Base-by-base conservation (phyloP, 1,140 invertebrate genomes). In the Drosophila bocqueti region DNA sequence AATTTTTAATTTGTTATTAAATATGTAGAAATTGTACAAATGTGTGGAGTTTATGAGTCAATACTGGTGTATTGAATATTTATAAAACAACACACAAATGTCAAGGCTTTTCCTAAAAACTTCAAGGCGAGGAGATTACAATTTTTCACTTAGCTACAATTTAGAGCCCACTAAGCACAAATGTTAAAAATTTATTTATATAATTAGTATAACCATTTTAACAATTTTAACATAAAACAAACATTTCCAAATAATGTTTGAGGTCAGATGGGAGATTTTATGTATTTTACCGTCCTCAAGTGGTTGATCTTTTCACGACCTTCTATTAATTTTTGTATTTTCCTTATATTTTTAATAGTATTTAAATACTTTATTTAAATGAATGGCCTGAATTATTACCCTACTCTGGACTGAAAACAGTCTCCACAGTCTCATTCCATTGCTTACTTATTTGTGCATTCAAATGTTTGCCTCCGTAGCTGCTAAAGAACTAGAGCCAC, bases 401-500 rank as follows among this genome's bases (percentile, higher is more conserved):
- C 7, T 10, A n/a, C 26, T 29, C 26, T 49, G 0, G 7, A 4
- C 21, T 34, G n/a, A 18, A 10, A 0, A 62, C 26, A 26, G 8
- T 36, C 15, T 40, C 7, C 42, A 4, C 6, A 50, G 24, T 6
- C 46, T 11, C 11, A 9, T 62, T 54, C 3, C 10, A 2, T 21
- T 42, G 24, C 10, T 15, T n/a, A 60, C 46, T 60, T 60, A 21
- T 18, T 60, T 60, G 21, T 45, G 4, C 16, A 34, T 15, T 21
- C 6, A 34, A 61, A 59, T 61, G 38, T 9, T 9, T 16, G 52
- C 18, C n/a, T 21, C 9, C 40, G 68, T 55, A 57, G 45, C 24
- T 8, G 18, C 13, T 21, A 6, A 42, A 50, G 15, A 26, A 52
- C 66, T 52, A 38, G 31, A 42, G 5, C 43, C 47, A 40, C 66